Evolutionary conservation across 1,140 invertebrate genomes (phyloP).

Genomic region (Drosophila leontia): DNA sequence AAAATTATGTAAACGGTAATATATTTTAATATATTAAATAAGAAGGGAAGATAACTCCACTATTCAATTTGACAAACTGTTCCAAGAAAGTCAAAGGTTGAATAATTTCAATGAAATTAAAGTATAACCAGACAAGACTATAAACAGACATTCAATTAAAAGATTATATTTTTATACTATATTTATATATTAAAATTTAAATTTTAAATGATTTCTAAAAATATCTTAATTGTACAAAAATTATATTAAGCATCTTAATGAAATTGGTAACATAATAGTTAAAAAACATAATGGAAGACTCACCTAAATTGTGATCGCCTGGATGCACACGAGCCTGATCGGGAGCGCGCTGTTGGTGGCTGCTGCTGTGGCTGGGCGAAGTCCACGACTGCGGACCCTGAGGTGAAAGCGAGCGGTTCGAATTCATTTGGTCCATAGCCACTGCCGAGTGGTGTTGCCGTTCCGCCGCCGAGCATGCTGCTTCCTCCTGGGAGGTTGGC

Average conservation of each 20-base stretch:
- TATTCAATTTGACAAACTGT: too few relatives aligned
- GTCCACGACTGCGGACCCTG: conserved; percentile 88
- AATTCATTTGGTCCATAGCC: conserved; percentile 84
- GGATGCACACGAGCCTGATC: conserved; percentile 86
- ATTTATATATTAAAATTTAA: too few relatives aligned
- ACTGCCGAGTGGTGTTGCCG: conserved; percentile 84
- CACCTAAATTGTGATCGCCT: conserved; percentile 84
- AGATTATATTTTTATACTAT: background rate
- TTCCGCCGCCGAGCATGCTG: conserved; percentile 78
- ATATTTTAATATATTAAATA: too few relatives aligned
- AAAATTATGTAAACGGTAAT: too few relatives aligned
- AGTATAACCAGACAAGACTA: too few relatives aligned
- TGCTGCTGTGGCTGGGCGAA: conserved; percentile 85
- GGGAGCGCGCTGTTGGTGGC: conserved; percentile 82
- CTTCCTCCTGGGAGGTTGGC: conserved; percentile 85
- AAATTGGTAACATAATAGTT: background rate
- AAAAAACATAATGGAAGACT: conserved; percentile 14
- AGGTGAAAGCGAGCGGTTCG: conserved; percentile 86
- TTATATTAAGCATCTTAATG: background rate
- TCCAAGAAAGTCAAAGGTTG: too few relatives aligned
- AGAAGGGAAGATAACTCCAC: too few relatives aligned
- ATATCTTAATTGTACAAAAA: background rate
- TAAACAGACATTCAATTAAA: too few relatives aligned
- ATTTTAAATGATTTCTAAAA: too few relatives aligned
- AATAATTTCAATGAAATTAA: too few relatives aligned